Percentiles rank a stretch among this genome's conserved stretches.
These are phyloP conservation scores for Agapornis roseicollis DNA, from an alignment of 2,113 vertebrate species.

Conservation along the genomic window DNA sequence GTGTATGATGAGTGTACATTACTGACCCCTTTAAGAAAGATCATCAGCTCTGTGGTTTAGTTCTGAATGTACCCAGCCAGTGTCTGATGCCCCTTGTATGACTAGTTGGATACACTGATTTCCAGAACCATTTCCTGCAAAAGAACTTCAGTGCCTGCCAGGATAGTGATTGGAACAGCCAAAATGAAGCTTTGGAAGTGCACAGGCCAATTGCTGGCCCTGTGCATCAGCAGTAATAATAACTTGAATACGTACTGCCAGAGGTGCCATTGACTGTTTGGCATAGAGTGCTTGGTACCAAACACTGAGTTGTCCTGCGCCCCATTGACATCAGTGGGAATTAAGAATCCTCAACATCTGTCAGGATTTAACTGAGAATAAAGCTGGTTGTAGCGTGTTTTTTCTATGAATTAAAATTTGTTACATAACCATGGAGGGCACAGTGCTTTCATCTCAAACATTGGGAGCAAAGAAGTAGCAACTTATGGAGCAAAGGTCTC, in stretches of 20 bases:
- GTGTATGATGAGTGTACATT: neutral
- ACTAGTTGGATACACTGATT: neutral
- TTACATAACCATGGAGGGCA: neutral
- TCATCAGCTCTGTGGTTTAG: neutral
- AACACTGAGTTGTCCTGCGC: neutral
- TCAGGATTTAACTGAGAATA: neutral
- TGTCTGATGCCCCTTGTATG: neutral
- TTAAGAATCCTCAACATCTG: neutral
- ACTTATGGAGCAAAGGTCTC: fast-evolving
- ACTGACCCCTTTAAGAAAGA: neutral
- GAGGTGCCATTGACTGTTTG: neutral
- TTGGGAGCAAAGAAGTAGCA: neutral
- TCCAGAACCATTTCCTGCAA: neutral
- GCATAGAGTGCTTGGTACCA: neutral
- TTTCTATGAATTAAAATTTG: neutral
- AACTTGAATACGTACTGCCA: neutral
- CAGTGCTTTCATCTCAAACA: neutral
- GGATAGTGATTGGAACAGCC: neutral
- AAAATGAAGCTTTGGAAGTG: neutral
- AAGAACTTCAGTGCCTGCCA: neutral
- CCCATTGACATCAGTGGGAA: neutral
- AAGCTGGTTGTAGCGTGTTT: neutral
- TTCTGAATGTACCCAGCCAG: neutral
- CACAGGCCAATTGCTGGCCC: neutral
- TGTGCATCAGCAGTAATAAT: neutral